A percentile compares a stretch with the other conserved stretches of the same genome.
These are phyloP conservation scores for Cydia fagiglandana DNA, from an alignment of 1,140 invertebrate species.

Conservation along the genomic window DNA sequence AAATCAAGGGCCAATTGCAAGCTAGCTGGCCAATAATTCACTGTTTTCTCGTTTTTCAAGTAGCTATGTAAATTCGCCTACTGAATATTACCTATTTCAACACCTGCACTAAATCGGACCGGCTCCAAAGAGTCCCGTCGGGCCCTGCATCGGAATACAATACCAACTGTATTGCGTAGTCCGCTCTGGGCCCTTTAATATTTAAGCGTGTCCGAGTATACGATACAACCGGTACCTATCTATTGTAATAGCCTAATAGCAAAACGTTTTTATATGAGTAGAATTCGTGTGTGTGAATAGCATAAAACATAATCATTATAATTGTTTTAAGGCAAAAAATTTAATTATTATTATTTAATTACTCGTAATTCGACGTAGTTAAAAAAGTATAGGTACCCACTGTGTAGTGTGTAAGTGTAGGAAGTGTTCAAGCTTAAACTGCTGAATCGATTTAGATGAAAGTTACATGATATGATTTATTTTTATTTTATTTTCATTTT, in stretches of 20 bases:
- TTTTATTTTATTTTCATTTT: no score
- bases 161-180: background rate
- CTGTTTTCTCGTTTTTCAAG: background rate
- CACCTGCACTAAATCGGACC: slow-evolving; percentile 2
- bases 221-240: background rate
- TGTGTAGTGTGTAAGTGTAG: no score
- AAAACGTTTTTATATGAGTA: background rate
- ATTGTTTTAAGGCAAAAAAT: no score
- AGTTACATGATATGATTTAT: no score
- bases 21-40: background rate
- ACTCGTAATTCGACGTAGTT: no score
- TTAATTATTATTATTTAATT: no score
- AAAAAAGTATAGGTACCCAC: no score
- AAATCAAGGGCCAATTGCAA: background rate
- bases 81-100: slow-evolving; percentile 1
- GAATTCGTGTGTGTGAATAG: background rate
- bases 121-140: slow-evolving; percentile 4
- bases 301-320: no score
- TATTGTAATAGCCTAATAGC: background rate
- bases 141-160: slow-evolving; percentile 7
- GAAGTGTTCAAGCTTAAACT: no score
- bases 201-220: background rate
- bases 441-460: no score
- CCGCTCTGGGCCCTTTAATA: slow-evolving; percentile 15
- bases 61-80: slow-evolving; percentile 4